Evolutionary conservation across 2,888 invertebrate genomes (phyloP).

Genomic region (Chaetoderma sp.): DNA sequence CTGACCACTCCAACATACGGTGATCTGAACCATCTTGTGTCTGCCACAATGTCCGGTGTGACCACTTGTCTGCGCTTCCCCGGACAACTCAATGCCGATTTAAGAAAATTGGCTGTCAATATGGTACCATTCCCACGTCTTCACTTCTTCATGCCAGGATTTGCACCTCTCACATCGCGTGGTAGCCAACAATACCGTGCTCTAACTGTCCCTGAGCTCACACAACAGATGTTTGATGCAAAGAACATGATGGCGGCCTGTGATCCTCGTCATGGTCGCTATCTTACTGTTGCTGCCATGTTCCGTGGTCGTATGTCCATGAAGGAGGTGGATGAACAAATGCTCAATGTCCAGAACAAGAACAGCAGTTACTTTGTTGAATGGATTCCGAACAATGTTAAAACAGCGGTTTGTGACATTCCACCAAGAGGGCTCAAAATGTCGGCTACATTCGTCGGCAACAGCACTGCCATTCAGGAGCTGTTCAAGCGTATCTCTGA

Average conservation of each 20-base stretch:
- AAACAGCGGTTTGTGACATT: conserved; percentile 64
- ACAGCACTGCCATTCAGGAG: conserved; percentile 54
- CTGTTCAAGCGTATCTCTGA: conserved; percentile 55
- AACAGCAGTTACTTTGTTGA: conserved; percentile 69
- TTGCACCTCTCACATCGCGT: conserved; percentile 67
- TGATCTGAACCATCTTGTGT: conserved; percentile 85
- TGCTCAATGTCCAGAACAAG: conserved; percentile 83
- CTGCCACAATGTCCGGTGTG: conserved; percentile 72
- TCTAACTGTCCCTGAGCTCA: conserved; percentile 65
- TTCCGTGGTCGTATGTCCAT: conserved; percentile 68
- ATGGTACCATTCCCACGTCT: conserved; percentile 69
- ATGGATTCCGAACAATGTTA: conserved; percentile 68
- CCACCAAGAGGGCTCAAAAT: conserved; percentile 51
- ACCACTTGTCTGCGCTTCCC: conserved; percentile 92
- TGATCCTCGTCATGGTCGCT: conserved; percentile 89
- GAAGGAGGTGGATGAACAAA: conserved; percentile 77
- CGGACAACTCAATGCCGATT: conserved; percentile 69
- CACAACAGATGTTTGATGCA: conserved; percentile 85
- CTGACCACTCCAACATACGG: conserved; percentile 86
- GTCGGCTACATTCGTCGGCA: conserved; percentile 49
- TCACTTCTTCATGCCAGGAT: conserved; percentile 69
- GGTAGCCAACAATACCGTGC: conserved; percentile 67
- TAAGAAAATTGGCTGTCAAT: conserved; percentile 59
- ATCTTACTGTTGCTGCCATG: conserved; percentile 65
- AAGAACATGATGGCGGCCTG: conserved; percentile 98